Evolutionary conservation across 37 sponge, comb jelly and placozoan species (phyloP).

Genomic region (Mnemiopsis leidyi): DNA sequence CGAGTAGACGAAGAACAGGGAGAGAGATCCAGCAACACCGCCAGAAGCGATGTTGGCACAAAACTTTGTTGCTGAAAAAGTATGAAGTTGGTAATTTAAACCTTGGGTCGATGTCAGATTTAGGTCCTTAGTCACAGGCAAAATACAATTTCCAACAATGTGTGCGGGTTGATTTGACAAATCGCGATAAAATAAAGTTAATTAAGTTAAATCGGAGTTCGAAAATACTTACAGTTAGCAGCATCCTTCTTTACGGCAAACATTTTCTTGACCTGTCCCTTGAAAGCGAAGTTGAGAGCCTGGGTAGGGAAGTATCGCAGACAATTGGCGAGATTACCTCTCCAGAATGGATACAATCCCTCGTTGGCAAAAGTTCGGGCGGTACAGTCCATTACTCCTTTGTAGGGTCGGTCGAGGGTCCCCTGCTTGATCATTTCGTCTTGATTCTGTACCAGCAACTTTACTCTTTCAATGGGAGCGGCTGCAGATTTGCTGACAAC

Average conservation of each 20-base stretch:
- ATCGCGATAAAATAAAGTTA: too few relatives aligned
- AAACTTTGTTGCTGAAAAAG: conserved; percentile 39
- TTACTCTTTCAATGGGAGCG: conserved; percentile 91
- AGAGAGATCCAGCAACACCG: conserved; percentile 88
- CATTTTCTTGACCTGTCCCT: conserved; percentile 82
- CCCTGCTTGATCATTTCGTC: conserved; percentile 91
- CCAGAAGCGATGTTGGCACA: conserved; percentile 72
- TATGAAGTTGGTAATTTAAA: too few relatives aligned
- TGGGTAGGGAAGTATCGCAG: conserved; percentile 92
- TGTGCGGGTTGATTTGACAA: too few relatives aligned
- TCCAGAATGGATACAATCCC: conserved; percentile 79
- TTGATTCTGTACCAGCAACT: conserved; percentile 91
- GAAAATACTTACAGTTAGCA: conserved; percentile 71
- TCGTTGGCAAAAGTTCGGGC: conserved; percentile 68
- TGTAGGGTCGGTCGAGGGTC: conserved; percentile 81
- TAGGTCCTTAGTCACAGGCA: too few relatives aligned
- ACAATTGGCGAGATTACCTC: conserved; percentile 95
- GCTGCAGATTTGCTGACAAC: conserved; percentile 89
- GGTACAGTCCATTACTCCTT: conserved; percentile 89
- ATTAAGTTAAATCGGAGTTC: too few relatives aligned
- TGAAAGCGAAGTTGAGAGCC: conserved; percentile 98
- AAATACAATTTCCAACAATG: too few relatives aligned
- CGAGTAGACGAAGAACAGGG: conserved; percentile 92
- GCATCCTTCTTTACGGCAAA: conserved; percentile 79
- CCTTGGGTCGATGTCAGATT: too few relatives aligned